Base-by-base conservation (phyloP, 2,888 invertebrate species). In the Lasioglossum oenotherae region DNA sequence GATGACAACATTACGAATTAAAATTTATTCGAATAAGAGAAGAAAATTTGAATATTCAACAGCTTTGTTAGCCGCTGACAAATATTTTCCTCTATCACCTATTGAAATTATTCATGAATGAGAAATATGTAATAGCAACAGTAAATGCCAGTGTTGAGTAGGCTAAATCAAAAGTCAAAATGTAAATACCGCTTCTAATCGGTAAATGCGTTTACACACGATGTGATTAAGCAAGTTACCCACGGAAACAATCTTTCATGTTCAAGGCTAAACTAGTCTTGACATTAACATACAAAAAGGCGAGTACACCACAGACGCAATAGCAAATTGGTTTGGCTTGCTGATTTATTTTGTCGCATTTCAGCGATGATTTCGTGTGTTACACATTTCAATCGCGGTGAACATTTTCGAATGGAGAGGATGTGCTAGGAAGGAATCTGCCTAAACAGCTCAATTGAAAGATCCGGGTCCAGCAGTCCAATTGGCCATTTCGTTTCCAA, bases 381-480 rank as follows among this genome's bases (percentile, higher is more conserved):
- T 23, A 38, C 5, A 38, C 69, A 41, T 69, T 38, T 8, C 38
- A 23, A 38, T 12, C 4, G 38, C 38, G 67, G 35, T 31, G 14
- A 67, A 14, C 23, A 69, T 41, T 69, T 38, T 69, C 38, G 38
- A 38, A 41, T 69, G n/a, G 69, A 69, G 69, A 53, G 53, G 69
- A 69, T 69, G 44, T 74, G 38, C 27, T 27, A 27, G 74, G 16
- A 49, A 35, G 69, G 69, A 69, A 69, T 69, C 69, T 69, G 69
- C 69, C 69, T 69, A 69, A 69, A 69, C 69, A 69, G 69, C 69
- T 69, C 41, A 69, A 69, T 69, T 69, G 69, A 35, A 69, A 69
- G 69, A 69, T 69, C 69, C 69, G 69, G 38, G 69, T 12, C 69
- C 69, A n/a, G 69, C 69, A 38, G 38, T 41, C 69, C 69, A 69